Evolutionary conservation across 2,113 vertebrate species (phyloP), one percentile per base, ranked within the genome.

Genomic region (Numida meleagris): DNA sequence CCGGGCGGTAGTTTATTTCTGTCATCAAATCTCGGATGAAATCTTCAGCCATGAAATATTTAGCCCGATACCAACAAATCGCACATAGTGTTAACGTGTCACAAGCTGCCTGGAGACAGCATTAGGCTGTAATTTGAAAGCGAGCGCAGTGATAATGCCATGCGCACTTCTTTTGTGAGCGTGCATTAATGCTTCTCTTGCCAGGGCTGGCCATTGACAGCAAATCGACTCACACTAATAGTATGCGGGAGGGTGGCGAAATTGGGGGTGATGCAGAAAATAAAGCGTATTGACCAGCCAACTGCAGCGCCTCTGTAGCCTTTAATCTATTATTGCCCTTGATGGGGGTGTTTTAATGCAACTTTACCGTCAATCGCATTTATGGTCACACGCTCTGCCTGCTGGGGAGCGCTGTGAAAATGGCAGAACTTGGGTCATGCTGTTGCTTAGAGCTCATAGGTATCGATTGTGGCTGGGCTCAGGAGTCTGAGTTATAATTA

Each of bases 81-180:
- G 94, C 98, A 96, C 96, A 96, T 98, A 97, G 98, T 96, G 98
- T 98, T 98, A 99, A 98, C 98, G 98, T 98, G 98, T 98, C 98
- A 97, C 98, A 97, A 96, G 98, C 99, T 98, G 98, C 96, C 99
- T 79, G 74, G 89, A 98, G 98, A 87, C 98, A 93, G 98, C 98
- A 96, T 98, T 98, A 98, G 96, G 96, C 97, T 97, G 98, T 98
- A 98, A 99, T 99, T 98, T 98, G 98, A 98, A 98, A 98, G 98
- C 93, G 97, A 98, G 98, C 96, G 98, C 98, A 98, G 98, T 95
- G 99, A 98, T 98, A 98, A 98, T 97, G 98, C 96, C 97, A 95
- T 97, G 97, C 97, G 85, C 97, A 91, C 97, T 94, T 97, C 98
- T 98, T 98, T 98, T 99, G 99, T 99, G 99, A 98, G 98, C 94